Percentiles rank a stretch among this genome's conserved stretches.
Evolutionary conservation across 30 jellyfish, hydroid and myxozoan species (phyloP).

Genomic region (Morbakka virulenta): DNA sequence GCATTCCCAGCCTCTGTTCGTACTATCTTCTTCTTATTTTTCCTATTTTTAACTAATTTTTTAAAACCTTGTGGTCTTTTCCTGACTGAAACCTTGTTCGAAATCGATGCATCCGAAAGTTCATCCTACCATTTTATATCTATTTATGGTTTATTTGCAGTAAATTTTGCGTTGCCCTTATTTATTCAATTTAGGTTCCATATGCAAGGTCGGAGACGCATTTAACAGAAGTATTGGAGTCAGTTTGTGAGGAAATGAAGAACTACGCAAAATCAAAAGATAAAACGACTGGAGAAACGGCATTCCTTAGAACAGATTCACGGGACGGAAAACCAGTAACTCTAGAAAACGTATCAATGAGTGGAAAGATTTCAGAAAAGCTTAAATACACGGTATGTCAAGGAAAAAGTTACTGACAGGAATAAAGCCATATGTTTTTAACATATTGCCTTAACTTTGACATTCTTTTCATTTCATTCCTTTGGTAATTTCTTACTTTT

Average conservation of each 20-base stretch:
- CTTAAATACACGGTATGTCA: conserved; percentile 64
- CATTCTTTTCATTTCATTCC: too few species aligned
- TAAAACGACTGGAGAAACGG: conserved; percentile 46
- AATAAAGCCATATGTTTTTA: neutral
- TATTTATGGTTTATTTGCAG: too few species aligned
- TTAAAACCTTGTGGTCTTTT: too few species aligned
- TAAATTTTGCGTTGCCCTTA: neutral
- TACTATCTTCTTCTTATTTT: too few species aligned
- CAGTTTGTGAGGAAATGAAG: conserved; percentile 71
- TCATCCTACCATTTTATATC: too few species aligned
- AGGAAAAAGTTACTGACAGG: neutral
- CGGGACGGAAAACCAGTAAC: conserved; percentile 76
- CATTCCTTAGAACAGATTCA: conserved; percentile 72
- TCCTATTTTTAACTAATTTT: too few species aligned
- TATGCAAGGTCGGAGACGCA: conserved; percentile 91
- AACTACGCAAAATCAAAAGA: conserved; percentile 73
- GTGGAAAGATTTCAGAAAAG: conserved; percentile 65
- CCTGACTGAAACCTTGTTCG: too few species aligned
- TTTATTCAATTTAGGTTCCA: too few species aligned
- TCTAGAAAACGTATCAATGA: conserved; percentile 82
- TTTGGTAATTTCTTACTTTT: neutral
- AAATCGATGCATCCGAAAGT: too few species aligned
- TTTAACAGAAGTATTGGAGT: conserved; percentile 72
- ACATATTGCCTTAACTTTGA: neutral
- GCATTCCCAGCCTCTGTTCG: too few species aligned